Base-by-base conservation (phyloP, 2,888 invertebrate species). In the Dynastes grantii region DNA sequence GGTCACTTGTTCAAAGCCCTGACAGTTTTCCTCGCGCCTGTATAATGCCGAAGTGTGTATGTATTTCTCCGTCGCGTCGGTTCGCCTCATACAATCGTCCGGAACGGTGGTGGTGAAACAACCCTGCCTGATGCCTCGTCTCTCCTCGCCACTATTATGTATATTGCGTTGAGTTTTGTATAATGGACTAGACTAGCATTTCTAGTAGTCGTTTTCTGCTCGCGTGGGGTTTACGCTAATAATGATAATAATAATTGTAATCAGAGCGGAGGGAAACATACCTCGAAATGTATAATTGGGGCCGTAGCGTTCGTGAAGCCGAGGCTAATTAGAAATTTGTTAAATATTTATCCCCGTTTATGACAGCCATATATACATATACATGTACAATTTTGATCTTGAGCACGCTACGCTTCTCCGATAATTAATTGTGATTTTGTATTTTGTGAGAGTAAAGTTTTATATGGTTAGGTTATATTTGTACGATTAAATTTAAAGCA, bases 1-100 rank as follows among this genome's bases (percentile, higher is more conserved):
- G 79, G 79, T 79, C 79, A 79, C 70, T 79, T 64, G 79, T 76
- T 68, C 79, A 51, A 70, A 76, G 51, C 49, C 37, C 70, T 70
- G 79, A 70, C 76, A 76, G 71, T 76, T 67, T 78, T 63, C 68
- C 78, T 63, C 29, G 64, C 58, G 64, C 64, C 73, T 65, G 64
- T 78, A 78, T 73, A 78, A 78, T 78, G 65, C 65, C 58, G 51
- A 53, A 53, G 73, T 22, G 61, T 53, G 51, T 68, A 68, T 51
- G 51, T 68, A 51, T 68, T 29, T 49, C 68, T 68, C 68, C 51
- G n/a, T 51, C 51, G 45, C 37, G 37, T 37, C 37, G 16, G 67
- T 68, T 51, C 27, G 45, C 67, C 49, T 49, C 67, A 68, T 45
- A 68, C 67, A 68, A 68, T 68, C 45, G 27, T 49, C 45, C 67